phyloP scores from a whole-genome alignment of 2,113 vertebrate genomes.

The Percina caprodes region DNA sequence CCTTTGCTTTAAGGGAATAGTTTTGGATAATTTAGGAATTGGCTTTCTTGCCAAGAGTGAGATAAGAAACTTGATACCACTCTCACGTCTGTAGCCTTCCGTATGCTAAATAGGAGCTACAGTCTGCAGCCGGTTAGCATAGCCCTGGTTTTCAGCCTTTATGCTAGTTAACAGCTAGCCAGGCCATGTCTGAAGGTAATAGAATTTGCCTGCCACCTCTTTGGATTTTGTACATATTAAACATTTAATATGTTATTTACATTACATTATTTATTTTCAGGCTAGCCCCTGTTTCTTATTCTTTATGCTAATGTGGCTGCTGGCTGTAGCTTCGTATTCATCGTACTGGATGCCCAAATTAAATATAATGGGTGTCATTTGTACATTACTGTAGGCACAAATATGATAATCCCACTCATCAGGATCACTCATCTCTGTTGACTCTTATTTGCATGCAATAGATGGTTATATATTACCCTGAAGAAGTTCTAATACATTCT shows the following conservation, averaged over 20 bases:
- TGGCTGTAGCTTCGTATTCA: background rate
- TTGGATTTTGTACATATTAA: background rate
- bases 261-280: background rate
- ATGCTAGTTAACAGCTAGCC: background rate
- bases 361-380: constrained; percentile 33
- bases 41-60: background rate
- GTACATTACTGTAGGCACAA: constrained; percentile 31
- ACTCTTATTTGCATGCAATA: constrained; percentile 37
- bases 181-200: too few relatives aligned
- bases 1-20: background rate
- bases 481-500: background rate
- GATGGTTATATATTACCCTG: constrained; percentile 16
- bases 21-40: background rate
- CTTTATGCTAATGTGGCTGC: background rate
- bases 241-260: background rate
- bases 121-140: background rate
- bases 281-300: background rate
- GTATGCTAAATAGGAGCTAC: background rate
- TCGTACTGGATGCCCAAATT: background rate
- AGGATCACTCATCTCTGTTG: constrained; percentile 18
- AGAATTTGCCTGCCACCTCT: background rate
- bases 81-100: background rate
- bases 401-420: constrained; percentile 41
- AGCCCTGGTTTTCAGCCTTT: background rate
- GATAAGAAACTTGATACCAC: background rate